A percentile compares a stretch with the other conserved stretches of the same genome.
phyloP scores from a whole-genome alignment of 2,797 vertebrate species.

The Trichosurus vulpecula region DNA sequence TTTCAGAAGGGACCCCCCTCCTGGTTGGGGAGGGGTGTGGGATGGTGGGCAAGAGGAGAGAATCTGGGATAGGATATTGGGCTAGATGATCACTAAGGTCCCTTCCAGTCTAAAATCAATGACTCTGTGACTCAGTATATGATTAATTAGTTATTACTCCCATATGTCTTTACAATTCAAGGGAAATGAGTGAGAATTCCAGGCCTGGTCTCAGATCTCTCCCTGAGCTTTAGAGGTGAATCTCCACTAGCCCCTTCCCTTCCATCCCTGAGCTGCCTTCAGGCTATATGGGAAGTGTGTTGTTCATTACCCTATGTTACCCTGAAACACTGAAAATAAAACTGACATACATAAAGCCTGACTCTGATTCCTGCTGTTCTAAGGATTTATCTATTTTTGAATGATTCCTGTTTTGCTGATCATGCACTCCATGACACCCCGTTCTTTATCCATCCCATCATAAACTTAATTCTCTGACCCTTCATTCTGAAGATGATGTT shows the following conservation, averaged over 20 bases:
- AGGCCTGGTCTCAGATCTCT: not conserved
- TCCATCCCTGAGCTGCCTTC: conserved; percentile 65
- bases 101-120: not conserved
- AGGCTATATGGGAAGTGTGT: conserved; percentile 67
- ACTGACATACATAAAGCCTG: conserved; percentile 54
- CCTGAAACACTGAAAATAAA: conserved; percentile 71
- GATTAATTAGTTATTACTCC: not conserved
- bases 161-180: not conserved
- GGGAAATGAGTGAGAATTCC: not conserved
- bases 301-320: conserved; percentile 74
- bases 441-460: conserved; percentile 41
- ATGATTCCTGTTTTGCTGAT: conserved; percentile 51
- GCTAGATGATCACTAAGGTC: not conserved
- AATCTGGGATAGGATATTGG: not conserved
- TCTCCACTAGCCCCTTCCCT: conserved; percentile 58
- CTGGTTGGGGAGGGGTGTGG: not conserved
- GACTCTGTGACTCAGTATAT: not conserved
- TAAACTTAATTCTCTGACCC: not conserved
- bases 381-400: conserved; percentile 61
- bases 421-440: conserved; percentile 38
- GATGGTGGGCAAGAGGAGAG: not conserved
- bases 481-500: not conserved
- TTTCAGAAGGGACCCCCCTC: conserved; percentile 27
- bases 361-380: conserved; percentile 59
- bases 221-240: conserved; percentile 47